Evolutionary conservation across 2,113 vertebrate genomes (phyloP).

Genomic region (Salvelinus alpinus): DNA sequence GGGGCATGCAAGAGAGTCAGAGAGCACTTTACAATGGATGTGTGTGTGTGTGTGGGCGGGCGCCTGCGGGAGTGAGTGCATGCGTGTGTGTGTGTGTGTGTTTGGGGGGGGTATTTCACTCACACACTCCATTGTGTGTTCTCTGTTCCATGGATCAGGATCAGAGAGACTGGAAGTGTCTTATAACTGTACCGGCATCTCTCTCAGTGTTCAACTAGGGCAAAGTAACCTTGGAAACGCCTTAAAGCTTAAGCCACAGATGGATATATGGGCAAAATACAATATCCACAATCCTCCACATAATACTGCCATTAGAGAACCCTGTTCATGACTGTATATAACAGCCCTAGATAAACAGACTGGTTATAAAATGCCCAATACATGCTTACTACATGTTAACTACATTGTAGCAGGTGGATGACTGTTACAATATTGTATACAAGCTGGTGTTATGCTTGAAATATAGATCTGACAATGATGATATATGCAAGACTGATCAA

Average conservation of each 20-base stretch:
- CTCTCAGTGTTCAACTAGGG: conserved; percentile 18
- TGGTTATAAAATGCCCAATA: too few relatives aligned
- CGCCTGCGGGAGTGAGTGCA: background rate
- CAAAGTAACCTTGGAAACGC: background rate
- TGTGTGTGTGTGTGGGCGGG: conserved; percentile 11
- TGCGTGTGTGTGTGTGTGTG: conserved; percentile 6
- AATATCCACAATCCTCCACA: conserved; percentile 26
- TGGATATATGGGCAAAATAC: background rate
- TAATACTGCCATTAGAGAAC: background rate
- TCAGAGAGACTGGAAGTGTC: conserved; percentile 47
- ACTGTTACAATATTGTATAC: background rate
- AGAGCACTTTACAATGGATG: conserved; percentile 45
- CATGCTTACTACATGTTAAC: too few relatives aligned
- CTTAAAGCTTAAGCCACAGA: background rate
- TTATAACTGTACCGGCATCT: conserved; percentile 57
- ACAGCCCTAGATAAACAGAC: too few relatives aligned
- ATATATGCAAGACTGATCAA: background rate
- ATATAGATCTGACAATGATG: too few relatives aligned
- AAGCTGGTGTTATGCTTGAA: background rate
- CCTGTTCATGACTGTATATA: background rate
- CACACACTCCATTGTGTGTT: conserved; percentile 62
- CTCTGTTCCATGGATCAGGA: conserved; percentile 55
- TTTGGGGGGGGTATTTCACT: conserved; percentile 59
- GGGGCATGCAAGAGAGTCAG: background rate
- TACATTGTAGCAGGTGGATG: too few relatives aligned